Base-by-base conservation (phyloP, 2,113 vertebrate species). In the Perca flavescens region DNA sequence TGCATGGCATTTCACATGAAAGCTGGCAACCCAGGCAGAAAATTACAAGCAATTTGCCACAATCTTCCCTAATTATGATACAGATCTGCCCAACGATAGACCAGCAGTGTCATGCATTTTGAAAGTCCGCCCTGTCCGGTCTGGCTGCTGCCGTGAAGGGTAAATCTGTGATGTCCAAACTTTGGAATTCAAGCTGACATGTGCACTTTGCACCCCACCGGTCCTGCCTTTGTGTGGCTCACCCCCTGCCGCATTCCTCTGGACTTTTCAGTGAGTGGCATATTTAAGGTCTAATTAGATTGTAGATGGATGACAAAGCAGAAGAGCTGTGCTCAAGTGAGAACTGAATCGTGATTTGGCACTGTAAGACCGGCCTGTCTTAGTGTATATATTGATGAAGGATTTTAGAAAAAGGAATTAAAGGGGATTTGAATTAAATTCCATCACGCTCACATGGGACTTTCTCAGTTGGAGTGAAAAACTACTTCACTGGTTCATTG, bases 1-100 rank as follows among this genome's bases (percentile, higher is more conserved):
- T 88, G 86, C 79, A 69, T 57, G 80, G 66, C 65, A 83, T 92
- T 86, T 88, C 52, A 88, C 89, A 86, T 89, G 77, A 91, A 93
- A 91, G 85, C 83, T 65, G 82, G 34, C 91, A 92, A 73, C 79
- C 85, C 85, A 88, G 83, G 83, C 90, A 89, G 90, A 94, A 92
- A 90, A 93, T 92, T 80, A 91, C 86, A 69, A 85, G 89, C 89
- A 90, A 90, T 93, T 94, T 92, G 84, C 88, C 83, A 77, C 90
- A 88, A 91, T 93, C 89, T 81, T 88, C 79, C 64, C 87, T 88
- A 92, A 93, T 93, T 93, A 92, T 90, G 91, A 93, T 93, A 89
- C 81, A 92, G 82, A 93, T 94, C 92, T 91, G 79, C 43, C 69
- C 77, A 83, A 92, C 87, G 90, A 89, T 88, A 71, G 84, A 89